Base-by-base conservation (phyloP, 2,888 invertebrate species). In the Mimachlamys varia region DNA sequence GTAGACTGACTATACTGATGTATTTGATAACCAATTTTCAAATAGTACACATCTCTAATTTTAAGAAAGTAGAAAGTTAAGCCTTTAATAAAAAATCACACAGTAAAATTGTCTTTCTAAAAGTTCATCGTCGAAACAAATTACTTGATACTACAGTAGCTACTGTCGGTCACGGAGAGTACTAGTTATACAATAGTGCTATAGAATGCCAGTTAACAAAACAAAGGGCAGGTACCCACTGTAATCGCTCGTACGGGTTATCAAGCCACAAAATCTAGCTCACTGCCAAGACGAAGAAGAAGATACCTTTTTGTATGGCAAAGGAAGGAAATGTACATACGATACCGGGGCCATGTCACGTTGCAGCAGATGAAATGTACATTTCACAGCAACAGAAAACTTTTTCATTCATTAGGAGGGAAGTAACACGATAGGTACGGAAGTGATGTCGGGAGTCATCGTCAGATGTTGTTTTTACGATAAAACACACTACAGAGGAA, bases 331-430 rank as follows among this genome's bases (percentile, higher is more conserved):
- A 76, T 76, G 76, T 76, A 76, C 76, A 76, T 76, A 22, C 22
- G 76, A 76, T 76, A 76, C 76, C 27, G 76, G 76, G 22, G 76
- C 27, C 76, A 76, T 76, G 76, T 76, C 76, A 27, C 22, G 76
- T 22, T 76, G 76, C 76, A 76, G 76, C 76, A 76, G 33, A 76
- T 76, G 76, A 76, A 76, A 76, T 76, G 76, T 76, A 76, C 76
- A 76, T 76, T 27, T 76, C 76, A 27, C 76, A 76, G 76, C 76
- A 76, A 76, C 62, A 76, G 33, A 76, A 76, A 53, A 76, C 27
- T 7, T n/a, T 76, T 76, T 76, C 76, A 76, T 76, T 76, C 76
- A 76, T 76, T 76, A 76, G 33, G 22, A 76, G 76, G 76, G 15
- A 76, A 19, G 76, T 33, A 76, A 76, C 33, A 15, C 10, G 76